Conservation (phyloP, 2,888 invertebrate species). For the Pyrochroa serraticornis region DNA sequence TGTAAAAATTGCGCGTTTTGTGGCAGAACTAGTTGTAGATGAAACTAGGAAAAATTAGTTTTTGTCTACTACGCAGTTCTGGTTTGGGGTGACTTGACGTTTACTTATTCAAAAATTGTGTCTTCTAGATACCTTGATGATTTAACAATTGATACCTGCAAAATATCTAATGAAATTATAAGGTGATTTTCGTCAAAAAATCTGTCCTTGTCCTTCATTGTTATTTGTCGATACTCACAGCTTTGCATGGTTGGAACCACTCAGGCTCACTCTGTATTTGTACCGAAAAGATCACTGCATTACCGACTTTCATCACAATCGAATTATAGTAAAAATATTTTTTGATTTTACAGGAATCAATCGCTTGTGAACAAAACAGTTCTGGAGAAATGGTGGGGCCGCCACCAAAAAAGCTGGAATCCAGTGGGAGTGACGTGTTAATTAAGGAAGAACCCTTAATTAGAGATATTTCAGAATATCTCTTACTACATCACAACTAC, state of each 20-base stretch:
- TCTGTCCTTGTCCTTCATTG: constrained; percentile 25
- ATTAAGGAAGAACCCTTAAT: constrained; percentile 39
- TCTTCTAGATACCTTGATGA: constrained; percentile 49
- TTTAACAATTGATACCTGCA: constrained; percentile 39
- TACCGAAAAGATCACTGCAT: not conserved
- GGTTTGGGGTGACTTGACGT: not conserved
- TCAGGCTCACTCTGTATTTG: constrained; percentile 19
- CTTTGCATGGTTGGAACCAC: constrained; percentile 15
- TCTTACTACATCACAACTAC: constrained; percentile 54
- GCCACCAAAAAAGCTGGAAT: constrained; percentile 84
- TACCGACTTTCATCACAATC: constrained; percentile 10
- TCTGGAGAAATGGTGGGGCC: constrained; percentile 84
- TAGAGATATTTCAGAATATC: constrained; percentile 50
- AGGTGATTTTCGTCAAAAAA: constrained; percentile 36
- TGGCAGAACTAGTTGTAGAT: no score
- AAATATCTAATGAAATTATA: constrained; percentile 32
- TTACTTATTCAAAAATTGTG: not conserved
- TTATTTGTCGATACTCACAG: constrained; percentile 2
- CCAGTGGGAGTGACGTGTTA: constrained; percentile 65
- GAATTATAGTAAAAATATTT: not conserved
- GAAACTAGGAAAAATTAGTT: no score
- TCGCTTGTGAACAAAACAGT: constrained; percentile 60
- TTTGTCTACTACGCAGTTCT: no score
- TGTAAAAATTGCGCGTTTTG: no score
- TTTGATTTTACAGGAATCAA: constrained; percentile 52